Percentiles rank a stretch among this genome's conserved stretches.
These are phyloP conservation scores for Holothuria glaberrima DNA, from an alignment of 35 echinoderm and acorn worm genomes.

Conservation along the genomic window DNA sequence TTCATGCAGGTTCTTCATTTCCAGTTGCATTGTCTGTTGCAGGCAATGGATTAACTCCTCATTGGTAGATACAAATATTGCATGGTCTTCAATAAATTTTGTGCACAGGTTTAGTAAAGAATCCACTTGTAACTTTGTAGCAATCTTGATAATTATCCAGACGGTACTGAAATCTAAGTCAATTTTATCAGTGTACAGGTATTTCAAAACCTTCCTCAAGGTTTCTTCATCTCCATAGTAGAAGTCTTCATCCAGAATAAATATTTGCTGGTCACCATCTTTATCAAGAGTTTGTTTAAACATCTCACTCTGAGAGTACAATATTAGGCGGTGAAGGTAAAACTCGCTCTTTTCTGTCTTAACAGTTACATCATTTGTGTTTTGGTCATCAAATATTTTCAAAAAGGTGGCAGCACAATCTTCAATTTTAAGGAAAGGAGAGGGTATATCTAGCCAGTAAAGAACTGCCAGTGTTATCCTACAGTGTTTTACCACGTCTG, in stretches of 20 bases:
- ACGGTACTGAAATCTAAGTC: not conserved
- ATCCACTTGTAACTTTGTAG: not conserved
- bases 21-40: not conserved
- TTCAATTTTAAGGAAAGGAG: not conserved
- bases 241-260: not conserved
- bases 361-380: not conserved
- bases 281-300: not conserved
- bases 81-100: not conserved
- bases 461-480: not conserved
- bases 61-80: not conserved
- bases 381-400: not conserved
- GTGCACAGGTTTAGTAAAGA: not conserved
- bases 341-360: not conserved
- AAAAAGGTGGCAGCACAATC: not conserved
- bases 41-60: not conserved
- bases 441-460: not conserved
- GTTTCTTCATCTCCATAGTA: not conserved
- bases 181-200: constrained; percentile 23
- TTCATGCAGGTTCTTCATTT: not conserved
- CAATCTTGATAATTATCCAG: not conserved
- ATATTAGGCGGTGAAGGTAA: not conserved
- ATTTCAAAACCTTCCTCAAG: not conserved
- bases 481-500: not conserved
- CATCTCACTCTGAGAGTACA: not conserved
- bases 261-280: not conserved